Evolutionary conservation across 2,888 invertebrate species (phyloP).

Genomic region (Epinotia demarniana): DNA sequence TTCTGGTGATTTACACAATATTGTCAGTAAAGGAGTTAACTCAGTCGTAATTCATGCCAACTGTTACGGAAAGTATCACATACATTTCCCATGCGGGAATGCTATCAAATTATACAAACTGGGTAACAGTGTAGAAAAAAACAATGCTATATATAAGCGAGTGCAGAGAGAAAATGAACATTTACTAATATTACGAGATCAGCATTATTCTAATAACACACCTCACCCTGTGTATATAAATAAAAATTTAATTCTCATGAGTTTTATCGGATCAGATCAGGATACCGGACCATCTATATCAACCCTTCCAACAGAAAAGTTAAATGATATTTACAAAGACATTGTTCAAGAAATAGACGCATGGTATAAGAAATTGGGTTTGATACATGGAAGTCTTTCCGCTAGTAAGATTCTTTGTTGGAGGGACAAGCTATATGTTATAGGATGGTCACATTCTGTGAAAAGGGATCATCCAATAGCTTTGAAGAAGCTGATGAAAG

Average conservation of each 20-base stretch:
- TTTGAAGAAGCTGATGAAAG: conserved; percentile 28
- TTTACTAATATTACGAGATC: conserved; percentile 12
- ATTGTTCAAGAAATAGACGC: conserved; percentile 13
- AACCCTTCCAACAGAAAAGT: not conserved
- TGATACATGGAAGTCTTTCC: conserved; percentile 30
- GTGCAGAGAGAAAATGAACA: conserved; percentile 22
- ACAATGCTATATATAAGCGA: conserved; percentile 11
- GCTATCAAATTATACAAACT: conserved; percentile 27
- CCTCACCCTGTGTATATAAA: conserved; percentile 14
- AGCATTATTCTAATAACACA: conserved; percentile 18
- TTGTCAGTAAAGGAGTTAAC: conserved; percentile 16
- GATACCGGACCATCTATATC: conserved; percentile 15
- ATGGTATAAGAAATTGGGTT: conserved; percentile 29
- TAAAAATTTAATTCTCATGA: conserved; percentile 28
- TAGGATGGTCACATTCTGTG: conserved; percentile 36
- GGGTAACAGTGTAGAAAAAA: conserved; percentile 23
- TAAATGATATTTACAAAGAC: not conserved
- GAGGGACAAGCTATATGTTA: conserved; percentile 5
- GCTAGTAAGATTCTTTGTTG: conserved; percentile 11
- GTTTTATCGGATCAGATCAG: conserved; percentile 32
- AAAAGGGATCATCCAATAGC: conserved; percentile 23
- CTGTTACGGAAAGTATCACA: conserved; percentile 7
- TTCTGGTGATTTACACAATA: conserved; percentile 18
- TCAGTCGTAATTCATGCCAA: conserved; percentile 23
- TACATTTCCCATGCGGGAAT: conserved; percentile 26